These are phyloP conservation scores for Lordiphosa mommai DNA, from an alignment of 1,140 invertebrate genomes.

Conservation along the genomic window DNA sequence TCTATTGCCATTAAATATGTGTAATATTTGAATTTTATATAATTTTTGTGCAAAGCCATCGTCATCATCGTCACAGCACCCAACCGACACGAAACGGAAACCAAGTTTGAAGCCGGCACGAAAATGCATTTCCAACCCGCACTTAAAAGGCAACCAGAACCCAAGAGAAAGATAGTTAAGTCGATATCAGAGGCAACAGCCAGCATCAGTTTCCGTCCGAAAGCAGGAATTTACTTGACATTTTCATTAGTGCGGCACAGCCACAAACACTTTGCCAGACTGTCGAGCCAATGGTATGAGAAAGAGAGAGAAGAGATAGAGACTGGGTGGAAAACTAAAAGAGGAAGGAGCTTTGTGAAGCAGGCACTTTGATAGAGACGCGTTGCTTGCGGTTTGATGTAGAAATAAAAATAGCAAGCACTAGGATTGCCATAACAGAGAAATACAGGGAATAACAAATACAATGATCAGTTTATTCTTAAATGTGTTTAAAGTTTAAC, in stretches of 20 bases:
- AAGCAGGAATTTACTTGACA: constrained; percentile 79
- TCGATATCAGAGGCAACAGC: constrained; percentile 48
- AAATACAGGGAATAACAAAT: neutral
- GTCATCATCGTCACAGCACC: too few species aligned
- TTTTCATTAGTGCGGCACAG: constrained; percentile 76
- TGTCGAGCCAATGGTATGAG: constrained; percentile 1
- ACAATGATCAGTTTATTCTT: too few species aligned
- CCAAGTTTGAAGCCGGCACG: constrained; percentile 61
- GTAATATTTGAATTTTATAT: neutral
- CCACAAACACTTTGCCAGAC: constrained; percentile 70
- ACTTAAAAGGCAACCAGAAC: constrained; percentile 33
- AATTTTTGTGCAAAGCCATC: constrained; percentile 20
- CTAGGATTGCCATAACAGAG: neutral
- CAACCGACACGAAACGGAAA: constrained; percentile 71
- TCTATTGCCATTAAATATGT: constrained; percentile 34
- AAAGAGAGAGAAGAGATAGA: neutral
- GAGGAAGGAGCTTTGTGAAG: neutral
- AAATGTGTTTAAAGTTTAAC: too few species aligned
- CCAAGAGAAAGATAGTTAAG: constrained; percentile 73
- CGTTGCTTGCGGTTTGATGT: constrained; percentile 11
- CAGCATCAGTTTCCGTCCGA: constrained; percentile 69
- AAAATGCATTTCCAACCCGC: constrained; percentile 61
- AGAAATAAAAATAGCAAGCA: constrained; percentile 12
- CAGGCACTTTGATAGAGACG: constrained; percentile 17
- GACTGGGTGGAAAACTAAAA: neutral